Evolutionary conservation across 2,113 vertebrate genomes (phyloP), one percentile per base, ranked within the genome.

Genomic region (Anhinga anhinga): DNA sequence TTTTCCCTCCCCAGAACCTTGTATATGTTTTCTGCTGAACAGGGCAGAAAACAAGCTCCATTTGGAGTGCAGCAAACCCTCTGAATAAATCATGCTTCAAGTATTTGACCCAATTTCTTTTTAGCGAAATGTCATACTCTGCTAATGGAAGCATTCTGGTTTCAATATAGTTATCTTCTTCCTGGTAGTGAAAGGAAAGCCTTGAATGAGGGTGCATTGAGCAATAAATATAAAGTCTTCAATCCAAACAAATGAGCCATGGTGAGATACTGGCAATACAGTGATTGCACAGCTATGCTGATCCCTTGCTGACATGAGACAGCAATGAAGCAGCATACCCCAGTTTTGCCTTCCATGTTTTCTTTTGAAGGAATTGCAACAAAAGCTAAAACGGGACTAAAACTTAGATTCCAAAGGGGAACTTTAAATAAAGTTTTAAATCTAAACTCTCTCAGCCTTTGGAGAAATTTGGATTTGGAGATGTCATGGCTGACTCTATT

Each of bases 21-120:
- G n/a, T 70, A 47, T 18, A 29, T 30, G 52, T 86, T 86, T 94
- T 89, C 61, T 96, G 86, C 83, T 92, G 82, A 95, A 70, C 8
- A 83, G 59, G 78, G 59, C 44, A 95, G 85, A 96, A 95, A 77
- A 88, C 6, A 10, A 91, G 50, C 30, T 90, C 72, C 27, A 20
- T 23, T 20, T 79, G 67, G 88, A 63, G 62, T 72, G 74, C 36
- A 84, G 81, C 78, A 83, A 94, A 52, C 13, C 29, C 15, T 44
- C 52, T 95, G 65, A 96, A 94, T 94, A 96, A 96, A 96, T 90
- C 84, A 92, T 78, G 38, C 62, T 89, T 96, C 89, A 76, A 71
- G 83, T 93, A 67, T 30, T 45, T 42, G 42, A 95, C 94, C 59
- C 58, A 62, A 19, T 94, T 95, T 95, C 89, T 97, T 94, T 73